Base-by-base conservation (phyloP, 1,140 invertebrate species). In the Doryteuthis pealeii region DNA sequence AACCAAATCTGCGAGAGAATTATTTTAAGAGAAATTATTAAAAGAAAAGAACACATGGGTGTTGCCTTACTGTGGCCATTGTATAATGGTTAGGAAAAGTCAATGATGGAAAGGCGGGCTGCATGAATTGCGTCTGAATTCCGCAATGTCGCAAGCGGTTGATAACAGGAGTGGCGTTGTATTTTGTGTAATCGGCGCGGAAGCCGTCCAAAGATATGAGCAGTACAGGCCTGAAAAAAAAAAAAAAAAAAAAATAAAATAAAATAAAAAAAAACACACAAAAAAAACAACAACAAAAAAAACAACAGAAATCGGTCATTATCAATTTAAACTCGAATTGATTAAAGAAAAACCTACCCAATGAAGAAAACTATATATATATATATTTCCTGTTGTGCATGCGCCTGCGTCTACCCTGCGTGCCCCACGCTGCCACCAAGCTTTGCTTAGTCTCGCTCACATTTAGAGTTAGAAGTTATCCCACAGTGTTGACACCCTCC, bases 71-170 rank as follows among this genome's bases (percentile, higher is more conserved):
- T 43, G 94, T 95, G 1, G 91, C 92, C 62, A 95, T 93, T 2
- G 92, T 90, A 81, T 93, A 92, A 86, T 94, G 93, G 88, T 94
- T 94, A 2, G 93, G 92, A 86, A 93, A 94, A 1, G 93, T 95
- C 86, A 93, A 92, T 2, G 93, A 93, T 0, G 91, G 90, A 85
- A 92, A 94, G 33, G 91, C 89, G 76, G 92, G 78, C 69, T 82
- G 82, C 90, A 94, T 91, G 78, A 91, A 92, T 32, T 91, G 89
- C 0, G 90, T 87, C 72, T 90, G 88, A 0, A 90, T 89, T 1
- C 93, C 91, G 78, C 89, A 86, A 4, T 86, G 77, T 73, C 87
- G 89, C 30, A 94, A 80, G 65, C 75, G 78, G 28, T 90, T 84
- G 77, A 94, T 86, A 5, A 83, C 86, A 4, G 88, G 88, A 10